Base-by-base conservation (phyloP, 64 coral and sea anemone genomes). In the Stylophora pistillata region DNA sequence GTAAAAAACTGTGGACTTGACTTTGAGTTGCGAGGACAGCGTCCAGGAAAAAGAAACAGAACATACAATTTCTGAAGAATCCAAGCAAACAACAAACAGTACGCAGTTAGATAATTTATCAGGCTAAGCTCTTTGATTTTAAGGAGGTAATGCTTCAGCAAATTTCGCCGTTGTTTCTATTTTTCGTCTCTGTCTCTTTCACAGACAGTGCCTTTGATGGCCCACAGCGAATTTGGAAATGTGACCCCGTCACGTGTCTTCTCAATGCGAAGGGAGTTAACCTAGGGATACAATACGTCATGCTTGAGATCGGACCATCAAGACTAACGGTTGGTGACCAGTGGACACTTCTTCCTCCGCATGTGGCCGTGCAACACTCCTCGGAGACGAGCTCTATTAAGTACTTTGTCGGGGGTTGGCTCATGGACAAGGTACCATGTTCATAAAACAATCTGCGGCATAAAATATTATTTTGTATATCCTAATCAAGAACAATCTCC, bases 321-420 rank as follows among this genome's bases (percentile, higher is more conserved):
- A 74, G 79, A 47, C 77, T 91, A 9, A 91, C 89, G 23, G 47
- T 91, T 71, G 33, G 71, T 72, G 66, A 91, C 78, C 52, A 84
- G 37, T 84, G 89, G 89, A 91, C 89, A 61, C 78, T 91, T 20
- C 53, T 91, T 70, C 78, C 89, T 55, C 89, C 89, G n/a, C 28
- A 72, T 28, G 30, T 73, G 33, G 41, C 56, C 21, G 29, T 28
- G 14, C 52, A 71, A 74, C 89, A 90, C 56, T 72, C 65, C 54
- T 53, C 66, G 7, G 20, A 71, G 33, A 86, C 83, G 14, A 54
- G 4, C 14, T 72, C 55, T 21, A 60, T 81, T n/a, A 16, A 71
- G 55, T 32, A n/a, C 54, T 86, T 86, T 72, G 34, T 23, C n/a
- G 37, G 37, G 27, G 69, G 83, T 21, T 86, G 83, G 65, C 83